Percentiles rank a stretch among this genome's conserved stretches.
Evolutionary conservation across 1,140 invertebrate genomes (phyloP).

Genomic region (Adelges cooleyi): DNA sequence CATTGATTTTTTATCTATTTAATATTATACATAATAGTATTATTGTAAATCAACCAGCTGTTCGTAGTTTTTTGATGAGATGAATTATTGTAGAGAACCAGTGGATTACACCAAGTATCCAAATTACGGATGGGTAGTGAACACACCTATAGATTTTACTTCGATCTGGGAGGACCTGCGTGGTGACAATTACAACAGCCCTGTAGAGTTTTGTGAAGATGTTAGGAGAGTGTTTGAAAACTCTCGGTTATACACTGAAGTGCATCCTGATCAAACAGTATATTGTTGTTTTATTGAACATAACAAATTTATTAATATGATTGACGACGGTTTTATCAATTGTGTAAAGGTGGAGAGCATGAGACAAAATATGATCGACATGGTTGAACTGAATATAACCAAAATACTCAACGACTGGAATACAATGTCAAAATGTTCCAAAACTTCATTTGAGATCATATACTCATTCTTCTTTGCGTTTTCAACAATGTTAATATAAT

Average conservation of each 20-base stretch:
- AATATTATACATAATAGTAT: too few relatives aligned
- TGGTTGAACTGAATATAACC: neutral
- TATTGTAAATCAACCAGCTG: too few relatives aligned
- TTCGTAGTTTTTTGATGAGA: too few relatives aligned
- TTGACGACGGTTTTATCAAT: too few relatives aligned
- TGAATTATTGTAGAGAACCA: slow-evolving; percentile 44
- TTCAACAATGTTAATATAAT: too few relatives aligned
- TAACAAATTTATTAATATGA: too few relatives aligned
- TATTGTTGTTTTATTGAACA: too few relatives aligned
- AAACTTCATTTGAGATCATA: too few relatives aligned
- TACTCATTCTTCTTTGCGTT: too few relatives aligned
- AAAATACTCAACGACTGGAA: neutral
- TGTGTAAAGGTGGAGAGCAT: neutral
- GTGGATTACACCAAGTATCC: slow-evolving; percentile 66
- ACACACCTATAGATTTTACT: slow-evolving; percentile 66
- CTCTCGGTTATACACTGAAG: slow-evolving; percentile 79
- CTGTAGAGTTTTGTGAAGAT: slow-evolving; percentile 73
- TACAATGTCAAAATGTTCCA: neutral
- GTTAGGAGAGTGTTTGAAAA: slow-evolving; percentile 81
- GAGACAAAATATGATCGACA: slow-evolving; percentile 7
- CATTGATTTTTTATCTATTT: too few relatives aligned
- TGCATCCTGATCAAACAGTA: slow-evolving; percentile 70
- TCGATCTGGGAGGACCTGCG: slow-evolving; percentile 67
- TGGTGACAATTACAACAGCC: slow-evolving; percentile 62
- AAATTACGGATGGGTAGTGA: slow-evolving; percentile 44